These are phyloP conservation scores for Cladorhizidae sp. DNA, from an alignment of 37 sponge, comb jelly and placozoan genomes.

Conservation along the genomic window DNA sequence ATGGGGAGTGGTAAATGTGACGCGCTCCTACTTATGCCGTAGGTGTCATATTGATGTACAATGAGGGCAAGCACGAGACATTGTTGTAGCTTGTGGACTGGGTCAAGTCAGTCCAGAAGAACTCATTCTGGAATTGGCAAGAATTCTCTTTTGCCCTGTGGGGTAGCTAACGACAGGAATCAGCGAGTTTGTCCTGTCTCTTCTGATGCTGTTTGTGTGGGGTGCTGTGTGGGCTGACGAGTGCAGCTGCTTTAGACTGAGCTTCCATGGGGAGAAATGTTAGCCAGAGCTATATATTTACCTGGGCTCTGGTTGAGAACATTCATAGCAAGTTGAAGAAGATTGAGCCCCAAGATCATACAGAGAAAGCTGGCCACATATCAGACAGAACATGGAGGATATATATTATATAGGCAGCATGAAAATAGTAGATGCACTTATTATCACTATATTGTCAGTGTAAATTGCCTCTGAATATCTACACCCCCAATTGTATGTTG, in stretches of 20 bases:
- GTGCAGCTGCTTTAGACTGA: not conserved
- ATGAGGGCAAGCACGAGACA: constrained; percentile 1
- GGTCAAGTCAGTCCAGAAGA: constrained; percentile 1
- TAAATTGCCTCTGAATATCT: too few relatives aligned
- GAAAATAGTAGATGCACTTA: too few relatives aligned
- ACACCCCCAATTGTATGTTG: too few relatives aligned
- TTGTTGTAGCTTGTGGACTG: constrained; percentile 25
- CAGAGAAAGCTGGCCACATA: too few relatives aligned
- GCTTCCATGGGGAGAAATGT: constrained; percentile 10
- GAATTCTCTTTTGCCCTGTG: constrained; percentile 31
- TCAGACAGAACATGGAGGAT: too few relatives aligned
- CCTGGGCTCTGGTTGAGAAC: not conserved
- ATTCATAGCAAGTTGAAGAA: not conserved
- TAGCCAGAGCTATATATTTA: not conserved
- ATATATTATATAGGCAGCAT: too few relatives aligned
- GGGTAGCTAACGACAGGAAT: constrained; percentile 52
- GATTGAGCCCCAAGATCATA: too few relatives aligned
- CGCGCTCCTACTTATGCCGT: constrained; percentile 46
- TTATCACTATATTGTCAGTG: too few relatives aligned
- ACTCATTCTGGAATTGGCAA: not conserved
- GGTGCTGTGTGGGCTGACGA: not conserved
- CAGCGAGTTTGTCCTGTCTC: not conserved
- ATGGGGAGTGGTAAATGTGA: constrained; percentile 31
- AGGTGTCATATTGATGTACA: constrained; percentile 58
- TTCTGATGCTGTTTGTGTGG: not conserved